Percentiles rank a stretch among this genome's conserved stretches.
Conservation (phyloP, 2,113 vertebrate genomes). For the Pogona vitticeps region DNA sequence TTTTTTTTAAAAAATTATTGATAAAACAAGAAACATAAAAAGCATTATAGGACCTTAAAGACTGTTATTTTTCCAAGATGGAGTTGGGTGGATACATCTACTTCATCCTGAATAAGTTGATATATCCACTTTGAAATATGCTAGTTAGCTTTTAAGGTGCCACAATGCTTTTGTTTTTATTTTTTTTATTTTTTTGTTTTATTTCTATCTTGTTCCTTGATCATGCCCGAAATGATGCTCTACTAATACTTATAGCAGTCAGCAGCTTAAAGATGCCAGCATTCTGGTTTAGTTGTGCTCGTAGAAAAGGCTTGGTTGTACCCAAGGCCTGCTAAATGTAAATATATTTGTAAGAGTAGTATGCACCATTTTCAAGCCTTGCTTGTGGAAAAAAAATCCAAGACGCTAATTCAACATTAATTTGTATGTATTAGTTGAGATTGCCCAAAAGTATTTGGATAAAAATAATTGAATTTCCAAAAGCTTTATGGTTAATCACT, state of each 20-base stretch:
- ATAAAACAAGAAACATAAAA: no score
- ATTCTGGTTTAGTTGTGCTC: background rate
- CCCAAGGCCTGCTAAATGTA: background rate
- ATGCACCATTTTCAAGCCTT: background rate
- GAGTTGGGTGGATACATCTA: no score
- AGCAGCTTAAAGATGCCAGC: background rate
- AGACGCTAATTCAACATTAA: constrained; percentile 29
- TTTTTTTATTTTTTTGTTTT: no score
- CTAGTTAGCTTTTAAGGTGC: no score
- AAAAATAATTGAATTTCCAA: constrained; percentile 62
- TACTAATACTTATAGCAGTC: background rate
- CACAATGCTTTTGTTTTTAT: no score
- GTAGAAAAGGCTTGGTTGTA: background rate
- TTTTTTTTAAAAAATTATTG: no score
- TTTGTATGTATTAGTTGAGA: constrained; percentile 44
- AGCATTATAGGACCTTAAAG: no score
- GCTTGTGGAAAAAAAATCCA: constrained; percentile 36
- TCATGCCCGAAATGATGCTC: background rate
- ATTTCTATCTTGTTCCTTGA: no score
- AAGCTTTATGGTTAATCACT: constrained; percentile 60
- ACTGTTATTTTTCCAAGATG: no score
- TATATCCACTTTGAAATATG: no score
- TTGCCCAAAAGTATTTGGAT: constrained; percentile 49
- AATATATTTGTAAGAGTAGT: constrained; percentile 8
- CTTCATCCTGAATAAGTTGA: no score